Conservation (phyloP, 2,797 vertebrate species). For the Gouania willdenowi region DNA sequence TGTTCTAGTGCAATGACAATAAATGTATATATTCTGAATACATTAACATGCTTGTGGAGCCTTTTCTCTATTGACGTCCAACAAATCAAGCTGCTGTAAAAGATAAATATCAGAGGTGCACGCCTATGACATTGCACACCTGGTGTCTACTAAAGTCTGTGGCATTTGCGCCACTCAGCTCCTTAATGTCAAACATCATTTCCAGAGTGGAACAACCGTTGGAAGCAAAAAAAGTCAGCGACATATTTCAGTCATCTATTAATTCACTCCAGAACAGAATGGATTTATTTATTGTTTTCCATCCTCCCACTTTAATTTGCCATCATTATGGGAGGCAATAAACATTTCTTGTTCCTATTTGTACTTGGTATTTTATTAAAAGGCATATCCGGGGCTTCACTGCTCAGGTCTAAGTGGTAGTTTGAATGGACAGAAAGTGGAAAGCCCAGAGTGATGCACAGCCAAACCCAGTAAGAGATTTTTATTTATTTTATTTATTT, state of each 20-base stretch:
- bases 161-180: slow-evolving; percentile 9
- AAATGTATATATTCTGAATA: no score
- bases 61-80: no score
- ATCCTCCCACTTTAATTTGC: slow-evolving; percentile 5
- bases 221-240: background rate
- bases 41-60: no score
- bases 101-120: slow-evolving; percentile 8
- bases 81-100: slow-evolving; percentile 12
- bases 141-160: no score
- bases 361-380: slow-evolving; percentile 22
- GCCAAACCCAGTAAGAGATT: slow-evolving; percentile 26
- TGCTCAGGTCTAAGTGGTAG: slow-evolving; percentile 8
- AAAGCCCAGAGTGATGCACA: slow-evolving; percentile 12
- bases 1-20: no score
- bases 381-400: slow-evolving; percentile 12
- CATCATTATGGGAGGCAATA: slow-evolving; percentile 1
- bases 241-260: slow-evolving; percentile 3
- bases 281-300: slow-evolving; percentile 1
- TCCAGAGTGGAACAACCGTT: background rate
- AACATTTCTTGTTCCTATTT: slow-evolving; percentile 36
- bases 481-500: no score
- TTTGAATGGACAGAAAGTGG: slow-evolving; percentile 13
- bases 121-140: no score
- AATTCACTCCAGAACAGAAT: background rate
- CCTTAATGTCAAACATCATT: slow-evolving; percentile 13